Evolutionary conservation across 2,888 invertebrate species (phyloP).

Genomic region (Drosophila siamana): DNA sequence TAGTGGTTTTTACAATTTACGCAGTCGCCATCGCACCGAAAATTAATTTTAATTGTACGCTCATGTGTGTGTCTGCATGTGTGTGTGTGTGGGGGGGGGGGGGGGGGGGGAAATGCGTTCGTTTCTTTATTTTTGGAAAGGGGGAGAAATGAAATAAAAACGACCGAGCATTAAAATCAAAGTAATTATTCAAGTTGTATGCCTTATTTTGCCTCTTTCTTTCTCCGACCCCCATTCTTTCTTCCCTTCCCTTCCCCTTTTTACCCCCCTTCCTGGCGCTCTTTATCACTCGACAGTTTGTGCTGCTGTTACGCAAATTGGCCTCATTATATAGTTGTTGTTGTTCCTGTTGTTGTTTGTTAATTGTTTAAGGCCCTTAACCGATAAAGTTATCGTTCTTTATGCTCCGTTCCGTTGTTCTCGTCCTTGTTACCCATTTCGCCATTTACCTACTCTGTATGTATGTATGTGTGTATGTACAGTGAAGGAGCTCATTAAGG

Average conservation of each 20-base stretch:
- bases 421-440: conserved; percentile 34
- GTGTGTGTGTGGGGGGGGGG: too few relatives aligned
- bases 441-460: conserved; percentile 19
- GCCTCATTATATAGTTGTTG: conserved; percentile 65
- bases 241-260: conserved; percentile 7
- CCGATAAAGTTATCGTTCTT: conserved; percentile 66
- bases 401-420: conserved; percentile 14
- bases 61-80: conserved; percentile 16
- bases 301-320: conserved; percentile 63
- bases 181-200: conserved; percentile 76
- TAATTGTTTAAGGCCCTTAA: conserved; percentile 67
- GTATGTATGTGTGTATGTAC: too few relatives aligned
- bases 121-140: conserved; percentile 18
- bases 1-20: conserved; percentile 79
- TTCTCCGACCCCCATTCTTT: conserved; percentile 2
- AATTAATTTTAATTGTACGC: conserved; percentile 76
- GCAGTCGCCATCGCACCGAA: conserved; percentile 69
- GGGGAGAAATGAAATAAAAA: conserved; percentile 5
- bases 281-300: conserved; percentile 34
- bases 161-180: conserved; percentile 70
- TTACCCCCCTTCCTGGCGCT: neutral
- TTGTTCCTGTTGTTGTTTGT: conserved; percentile 65
- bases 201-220: conserved; percentile 5
- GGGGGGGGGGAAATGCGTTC: conserved; percentile 20
- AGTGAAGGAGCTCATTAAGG: conserved; percentile 47